These are phyloP conservation scores for Gasterosteus aculeatus DNA, from an alignment of 2,113 vertebrate genomes.

Conservation along the genomic window DNA sequence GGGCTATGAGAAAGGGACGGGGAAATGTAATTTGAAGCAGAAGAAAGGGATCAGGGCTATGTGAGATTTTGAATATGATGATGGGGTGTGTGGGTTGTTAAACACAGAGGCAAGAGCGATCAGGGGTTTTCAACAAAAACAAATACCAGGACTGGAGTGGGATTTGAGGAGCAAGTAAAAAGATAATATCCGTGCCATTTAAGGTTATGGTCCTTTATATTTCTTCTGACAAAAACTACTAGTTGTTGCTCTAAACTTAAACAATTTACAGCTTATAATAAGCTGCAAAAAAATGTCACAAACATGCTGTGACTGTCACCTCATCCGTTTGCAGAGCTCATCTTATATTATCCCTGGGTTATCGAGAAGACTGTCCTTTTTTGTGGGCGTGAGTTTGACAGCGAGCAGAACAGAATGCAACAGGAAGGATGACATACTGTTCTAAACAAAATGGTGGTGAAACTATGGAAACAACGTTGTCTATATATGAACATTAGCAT, in stretches of 20 bases:
- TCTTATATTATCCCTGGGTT: constrained; percentile 1
- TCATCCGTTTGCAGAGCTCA: background rate
- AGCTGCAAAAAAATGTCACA: background rate
- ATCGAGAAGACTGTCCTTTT: constrained; percentile 7
- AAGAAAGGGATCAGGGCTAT: background rate
- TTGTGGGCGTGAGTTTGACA: constrained; percentile 15
- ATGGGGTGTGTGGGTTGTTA: background rate
- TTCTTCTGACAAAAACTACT: background rate
- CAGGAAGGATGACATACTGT: background rate
- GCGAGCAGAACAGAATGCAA: too few species aligned
- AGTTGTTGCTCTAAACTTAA: background rate
- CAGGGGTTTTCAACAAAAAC: background rate
- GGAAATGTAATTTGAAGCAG: background rate
- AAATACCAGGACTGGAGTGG: background rate
- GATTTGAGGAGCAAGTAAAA: background rate
- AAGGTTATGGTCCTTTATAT: background rate
- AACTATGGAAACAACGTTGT: background rate
- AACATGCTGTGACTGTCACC: background rate
- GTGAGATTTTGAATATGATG: background rate
- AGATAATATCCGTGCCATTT: background rate
- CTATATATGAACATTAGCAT: background rate
- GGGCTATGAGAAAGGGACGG: background rate
- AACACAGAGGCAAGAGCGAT: background rate
- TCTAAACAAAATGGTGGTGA: background rate
- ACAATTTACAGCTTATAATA: background rate